A percentile compares a stretch with the other conserved stretches of the same genome.
phyloP scores from a whole-genome alignment of 2,797 vertebrate genomes.

The Champsocephalus gunnari region DNA sequence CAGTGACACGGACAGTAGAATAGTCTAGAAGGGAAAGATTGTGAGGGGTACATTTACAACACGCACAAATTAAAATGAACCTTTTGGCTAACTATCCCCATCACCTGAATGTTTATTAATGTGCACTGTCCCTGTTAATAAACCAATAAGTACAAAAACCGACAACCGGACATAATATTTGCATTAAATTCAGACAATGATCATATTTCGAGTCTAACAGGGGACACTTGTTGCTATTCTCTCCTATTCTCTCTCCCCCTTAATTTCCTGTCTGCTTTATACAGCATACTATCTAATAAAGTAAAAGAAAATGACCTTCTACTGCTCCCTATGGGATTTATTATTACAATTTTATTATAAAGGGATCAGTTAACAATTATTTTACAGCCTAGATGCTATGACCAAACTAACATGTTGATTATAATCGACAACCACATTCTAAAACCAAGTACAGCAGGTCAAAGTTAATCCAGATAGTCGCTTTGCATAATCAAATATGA shows the following conservation, averaged over 20 bases:
- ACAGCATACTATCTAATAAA: neutral
- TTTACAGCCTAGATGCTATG: neutral
- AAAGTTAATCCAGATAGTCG: neutral
- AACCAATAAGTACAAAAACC: neutral
- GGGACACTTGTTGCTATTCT: neutral
- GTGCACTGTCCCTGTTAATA: neutral
- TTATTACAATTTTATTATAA: neutral
- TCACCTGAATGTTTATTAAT: neutral
- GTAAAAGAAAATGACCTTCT: neutral
- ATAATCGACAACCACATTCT: neutral
- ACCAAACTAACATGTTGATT: neutral
- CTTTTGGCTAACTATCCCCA: neutral
- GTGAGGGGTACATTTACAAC: neutral
- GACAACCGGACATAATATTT: neutral
- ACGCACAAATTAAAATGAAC: neutral
- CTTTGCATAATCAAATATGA: neutral
- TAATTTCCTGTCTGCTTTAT: neutral
- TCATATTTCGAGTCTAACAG: neutral
- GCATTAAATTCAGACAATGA: neutral
- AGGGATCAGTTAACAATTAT: neutral
- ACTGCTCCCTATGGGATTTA: neutral
- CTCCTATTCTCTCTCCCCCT: neutral
- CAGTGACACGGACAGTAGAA: neutral
- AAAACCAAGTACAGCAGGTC: constrained; percentile 3
- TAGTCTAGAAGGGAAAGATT: neutral